Conservation (phyloP, 1,140 invertebrate genomes). For the Calycopis cecrops region DNA sequence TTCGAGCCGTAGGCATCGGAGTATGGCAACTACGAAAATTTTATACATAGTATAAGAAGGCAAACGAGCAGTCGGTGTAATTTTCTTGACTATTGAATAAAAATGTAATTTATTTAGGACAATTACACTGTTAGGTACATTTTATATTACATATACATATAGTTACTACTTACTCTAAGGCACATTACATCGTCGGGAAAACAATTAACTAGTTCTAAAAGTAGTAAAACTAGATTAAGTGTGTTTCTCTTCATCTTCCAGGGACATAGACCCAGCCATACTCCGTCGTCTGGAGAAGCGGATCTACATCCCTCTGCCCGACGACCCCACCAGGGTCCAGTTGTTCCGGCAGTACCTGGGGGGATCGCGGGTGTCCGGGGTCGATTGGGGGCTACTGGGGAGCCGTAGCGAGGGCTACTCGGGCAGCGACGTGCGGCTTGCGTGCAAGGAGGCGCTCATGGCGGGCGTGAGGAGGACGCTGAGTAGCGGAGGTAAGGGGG, state of each 20-base stretch:
- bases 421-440: conserved; percentile 90
- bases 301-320: conserved; percentile 87
- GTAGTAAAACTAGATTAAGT: no score
- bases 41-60: no score
- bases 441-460: conserved; percentile 93
- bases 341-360: conserved; percentile 81
- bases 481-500: conserved; percentile 39
- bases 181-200: no score
- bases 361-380: conserved; percentile 40
- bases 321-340: conserved; percentile 76
- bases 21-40: no score
- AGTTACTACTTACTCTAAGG: no score
- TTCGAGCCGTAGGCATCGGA: no score
- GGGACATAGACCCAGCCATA: conserved; percentile 92
- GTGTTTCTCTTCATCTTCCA: conserved; percentile 52
- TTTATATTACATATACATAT: no score
- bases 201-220: no score
- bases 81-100: no score
- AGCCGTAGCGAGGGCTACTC: conserved; percentile 85
- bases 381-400: conserved; percentile 76
- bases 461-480: conserved; percentile 55
- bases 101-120: no score
- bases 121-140: no score
- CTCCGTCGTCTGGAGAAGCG: conserved; percentile 92
- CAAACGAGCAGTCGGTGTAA: no score